phyloP scores from a whole-genome alignment of 1,140 invertebrate species.

The Coenobita brevimanus region DNA sequence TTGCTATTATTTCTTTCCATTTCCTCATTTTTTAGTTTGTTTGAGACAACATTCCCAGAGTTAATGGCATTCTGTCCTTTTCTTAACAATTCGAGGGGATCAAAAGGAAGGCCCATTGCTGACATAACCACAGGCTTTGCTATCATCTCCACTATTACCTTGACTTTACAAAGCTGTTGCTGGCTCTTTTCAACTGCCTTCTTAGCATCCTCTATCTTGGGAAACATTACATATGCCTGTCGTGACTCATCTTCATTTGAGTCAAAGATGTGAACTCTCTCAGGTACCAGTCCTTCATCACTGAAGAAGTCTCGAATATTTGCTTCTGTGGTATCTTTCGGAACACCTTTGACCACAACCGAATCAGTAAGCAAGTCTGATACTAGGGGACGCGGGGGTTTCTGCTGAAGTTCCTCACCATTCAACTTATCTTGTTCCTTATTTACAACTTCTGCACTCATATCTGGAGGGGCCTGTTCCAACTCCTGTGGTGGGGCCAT shows the following conservation, averaged over 20 bases:
- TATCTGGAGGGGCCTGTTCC: neutral
- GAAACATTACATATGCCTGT: conserved; percentile 64
- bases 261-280: conserved; percentile 60
- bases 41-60: neutral
- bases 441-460: neutral
- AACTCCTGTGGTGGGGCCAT: neutral
- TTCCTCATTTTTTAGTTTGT: neutral
- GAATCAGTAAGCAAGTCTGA: conserved; percentile 66
- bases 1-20: too few relatives aligned
- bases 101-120: conserved; percentile 67
- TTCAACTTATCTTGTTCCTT: conserved; percentile 13
- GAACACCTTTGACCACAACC: conserved; percentile 61
- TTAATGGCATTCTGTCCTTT: conserved; percentile 46
- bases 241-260: conserved; percentile 21
- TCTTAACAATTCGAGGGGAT: conserved; percentile 65
- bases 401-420: neutral
- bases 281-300: conserved; percentile 66
- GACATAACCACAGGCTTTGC: conserved; percentile 68
- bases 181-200: conserved; percentile 58
- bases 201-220: conserved; percentile 50
- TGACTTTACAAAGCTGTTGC: conserved; percentile 57
- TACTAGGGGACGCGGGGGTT: neutral
- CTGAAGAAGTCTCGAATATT: conserved; percentile 69
- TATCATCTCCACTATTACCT: conserved; percentile 59
- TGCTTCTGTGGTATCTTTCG: conserved; percentile 58